Evolutionary conservation across 2,113 vertebrate species (phyloP), one percentile per base, ranked within the genome.

Genomic region (Danionella cerebrum): DNA sequence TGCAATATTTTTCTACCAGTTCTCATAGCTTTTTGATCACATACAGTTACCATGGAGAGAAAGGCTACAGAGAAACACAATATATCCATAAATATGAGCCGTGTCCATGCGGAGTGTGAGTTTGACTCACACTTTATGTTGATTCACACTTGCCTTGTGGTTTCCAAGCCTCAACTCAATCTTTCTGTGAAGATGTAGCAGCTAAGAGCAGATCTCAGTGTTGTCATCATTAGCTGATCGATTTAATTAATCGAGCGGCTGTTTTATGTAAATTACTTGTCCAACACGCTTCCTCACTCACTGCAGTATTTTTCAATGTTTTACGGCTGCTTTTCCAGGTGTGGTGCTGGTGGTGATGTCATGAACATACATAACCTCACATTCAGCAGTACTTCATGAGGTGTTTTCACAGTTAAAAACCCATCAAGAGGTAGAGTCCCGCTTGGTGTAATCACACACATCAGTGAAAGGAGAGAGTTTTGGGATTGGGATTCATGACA

Each of bases 401-500:
- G 33, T 65, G 47, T 74, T 45, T 55, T 45, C 39, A 38, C 52
- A 9, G n/a, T 66, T 54, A 67, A 65, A 62, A 66, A 16, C 18
- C 55, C 63, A 75, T 70, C 72, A 75, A 44, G 55, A 52, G 31
- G 54, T 63, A 9, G 14, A 45, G 39, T 21, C 69, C 38, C 41
- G 67, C 63, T 70, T 67, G 62, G 63, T 63, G 39, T 55, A 74
- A 70, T 74, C 72, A 70, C 63, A 70, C 67, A 75, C 63, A 62
- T 62, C 63, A 55, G 33, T 62, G 55, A 60, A 64, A 48, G 52
- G 36, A 74, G 9, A 54, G 60, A 69, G 58, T 67, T 38, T 67
- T 38, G 62, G 54, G 54, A 54, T 65, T 66, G 38, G 24, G 54
- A 69, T 72, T 59, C 19, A 60, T 69, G 65, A 47, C 65, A 72